Evolutionary conservation across 2,797 vertebrate species (phyloP), one percentile per base, ranked within the genome.

Genomic region (Agapornis canus): DNA sequence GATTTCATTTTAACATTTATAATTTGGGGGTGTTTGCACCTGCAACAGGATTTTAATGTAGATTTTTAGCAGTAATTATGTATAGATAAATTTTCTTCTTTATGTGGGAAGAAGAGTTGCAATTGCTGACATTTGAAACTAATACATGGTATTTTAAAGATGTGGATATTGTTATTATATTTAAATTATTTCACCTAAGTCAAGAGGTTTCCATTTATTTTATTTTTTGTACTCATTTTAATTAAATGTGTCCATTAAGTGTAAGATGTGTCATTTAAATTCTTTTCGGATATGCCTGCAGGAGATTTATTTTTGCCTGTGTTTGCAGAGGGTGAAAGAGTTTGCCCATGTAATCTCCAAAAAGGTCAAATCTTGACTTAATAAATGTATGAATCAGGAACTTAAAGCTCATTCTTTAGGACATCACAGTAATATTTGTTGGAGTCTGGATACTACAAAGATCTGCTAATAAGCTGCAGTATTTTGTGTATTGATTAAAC

Each of bases 341-440:
- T 90, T 95, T 95, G 72, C 42, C 73, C 2, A 0, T 78, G 75
- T 90, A 95, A 94, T 94, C 90, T 96, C 64, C 76, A 35, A 88
- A 60, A 97, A 97, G 95, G 96, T 97, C 93, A 97, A 52, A 89
- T 87, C 71, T 88, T 94, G 89, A 94, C 85, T 96, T 96, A 95
- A 89, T 92, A 97, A 96, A 93, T 89, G 80, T 79, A 86, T 78
- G 68, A 94, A 95, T 96, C 89, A 90, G 66, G 73, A 94, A 88
- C 47, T 90, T 95, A 96, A 95, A 80, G 8, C 79, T 91, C 43
- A 27, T 93, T 94, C 70, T 95, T 96, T 86, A 92, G 92, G 87
- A 94, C 54, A 90, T 59, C 68, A 68, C 79, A 94, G 95, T 95
- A 93, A 93, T 95, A 94, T 90, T 96, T 96, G 92, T 89, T 75